phyloP scores from a whole-genome alignment of 1,140 invertebrate genomes.

The Caerostris extrusa region DNA sequence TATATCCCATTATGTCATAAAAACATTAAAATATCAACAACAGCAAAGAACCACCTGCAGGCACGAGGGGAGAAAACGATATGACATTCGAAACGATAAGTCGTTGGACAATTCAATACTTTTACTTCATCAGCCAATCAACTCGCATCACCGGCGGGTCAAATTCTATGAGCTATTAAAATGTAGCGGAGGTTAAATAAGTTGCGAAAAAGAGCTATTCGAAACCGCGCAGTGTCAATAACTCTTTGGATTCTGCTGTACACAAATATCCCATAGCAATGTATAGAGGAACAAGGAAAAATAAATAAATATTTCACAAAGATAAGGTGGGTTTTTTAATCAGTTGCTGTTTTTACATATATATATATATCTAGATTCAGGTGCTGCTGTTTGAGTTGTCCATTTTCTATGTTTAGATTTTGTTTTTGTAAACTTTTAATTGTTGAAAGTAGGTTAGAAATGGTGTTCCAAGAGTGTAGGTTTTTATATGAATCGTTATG shows the following conservation, averaged over 20 bases:
- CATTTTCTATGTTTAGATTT: no score
- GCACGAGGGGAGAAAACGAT: conserved; percentile 32
- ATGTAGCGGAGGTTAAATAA: conserved; percentile 44
- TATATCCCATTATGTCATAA: conserved; percentile 68
- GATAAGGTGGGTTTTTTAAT: no score
- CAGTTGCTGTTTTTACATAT: no score
- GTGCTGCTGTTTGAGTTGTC: no score
- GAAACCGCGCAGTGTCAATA: conserved; percentile 62
- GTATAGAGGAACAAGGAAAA: neutral
- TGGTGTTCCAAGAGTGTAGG: no score
- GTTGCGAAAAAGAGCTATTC: conserved; percentile 10
- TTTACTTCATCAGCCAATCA: conserved; percentile 67
- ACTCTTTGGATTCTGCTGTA: conserved; percentile 33
- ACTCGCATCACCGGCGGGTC: conserved; percentile 30
- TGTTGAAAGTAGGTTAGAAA: no score
- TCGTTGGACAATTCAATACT: conserved; percentile 66
- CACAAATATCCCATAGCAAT: conserved; percentile 53
- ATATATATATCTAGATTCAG: no score
- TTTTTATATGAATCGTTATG: no score
- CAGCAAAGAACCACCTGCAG: neutral
- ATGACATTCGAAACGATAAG: conserved; percentile 67
- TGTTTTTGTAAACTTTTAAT: no score
- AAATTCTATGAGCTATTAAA: conserved; percentile 61
- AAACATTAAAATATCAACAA: conserved; percentile 71
- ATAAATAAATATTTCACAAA: neutral